phyloP scores from a whole-genome alignment of 2,113 vertebrate species.

The Silurus meridionalis region DNA sequence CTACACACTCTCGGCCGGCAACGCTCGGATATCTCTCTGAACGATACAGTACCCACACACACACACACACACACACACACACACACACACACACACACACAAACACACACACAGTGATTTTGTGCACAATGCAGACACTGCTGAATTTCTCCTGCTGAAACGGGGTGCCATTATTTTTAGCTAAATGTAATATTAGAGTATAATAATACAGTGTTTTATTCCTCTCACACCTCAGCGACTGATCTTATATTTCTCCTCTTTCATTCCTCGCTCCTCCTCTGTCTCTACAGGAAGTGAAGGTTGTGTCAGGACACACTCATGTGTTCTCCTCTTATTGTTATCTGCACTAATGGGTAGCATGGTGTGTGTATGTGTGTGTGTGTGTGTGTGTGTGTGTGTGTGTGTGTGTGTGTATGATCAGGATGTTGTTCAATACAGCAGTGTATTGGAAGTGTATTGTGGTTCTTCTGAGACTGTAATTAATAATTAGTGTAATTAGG shows the following conservation, averaged over 20 bases:
- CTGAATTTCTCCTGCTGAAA: background rate
- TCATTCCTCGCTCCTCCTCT: background rate
- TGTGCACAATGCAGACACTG: background rate
- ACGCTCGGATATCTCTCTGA: conserved; percentile 10
- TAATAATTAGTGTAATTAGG: conserved; percentile 24
- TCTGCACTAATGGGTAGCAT: conserved; percentile 14
- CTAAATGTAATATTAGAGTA: background rate
- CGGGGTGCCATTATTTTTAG: conserved; percentile 2
- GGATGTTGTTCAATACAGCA: background rate
- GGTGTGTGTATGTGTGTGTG: background rate
- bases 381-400: conserved; percentile 12
- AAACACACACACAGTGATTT: conserved; percentile 2
- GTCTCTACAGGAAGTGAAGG: background rate
- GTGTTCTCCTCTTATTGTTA: background rate
- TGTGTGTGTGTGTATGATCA: background rate
- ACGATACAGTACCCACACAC: conserved; percentile 21
- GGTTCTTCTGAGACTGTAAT: conserved; percentile 23
- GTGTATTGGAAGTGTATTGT: background rate
- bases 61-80: conserved; percentile 28
- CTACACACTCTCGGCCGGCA: conserved; percentile 24
- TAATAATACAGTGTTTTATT: background rate
- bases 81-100: conserved; percentile 13
- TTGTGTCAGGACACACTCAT: background rate
- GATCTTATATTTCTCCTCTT: background rate
- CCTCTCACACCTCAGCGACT: background rate